A percentile compares a stretch with the other conserved stretches of the same genome.
Evolutionary conservation across 2,113 vertebrate species (phyloP).

Genomic region (Ellobius talpinus): DNA sequence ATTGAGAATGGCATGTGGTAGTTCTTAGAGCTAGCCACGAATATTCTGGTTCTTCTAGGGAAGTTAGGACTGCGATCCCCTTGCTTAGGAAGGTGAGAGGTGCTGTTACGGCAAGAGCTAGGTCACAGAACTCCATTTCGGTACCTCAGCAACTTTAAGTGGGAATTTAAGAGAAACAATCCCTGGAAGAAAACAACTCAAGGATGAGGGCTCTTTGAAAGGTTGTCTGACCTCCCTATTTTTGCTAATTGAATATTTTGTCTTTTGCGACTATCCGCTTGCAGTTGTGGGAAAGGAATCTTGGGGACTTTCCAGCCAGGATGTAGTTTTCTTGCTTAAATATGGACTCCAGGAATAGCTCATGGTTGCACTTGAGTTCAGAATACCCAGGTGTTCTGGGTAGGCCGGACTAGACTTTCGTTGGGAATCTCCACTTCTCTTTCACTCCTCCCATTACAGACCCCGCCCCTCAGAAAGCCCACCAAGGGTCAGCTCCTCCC

Average conservation of each 20-base stretch:
- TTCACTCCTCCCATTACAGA: too few relatives aligned
- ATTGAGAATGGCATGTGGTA: neutral
- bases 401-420: neutral
- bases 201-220: neutral
- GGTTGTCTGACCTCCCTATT: neutral
- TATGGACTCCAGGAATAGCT: neutral
- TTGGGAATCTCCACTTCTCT: too few relatives aligned
- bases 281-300: neutral
- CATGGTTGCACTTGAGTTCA: neutral
- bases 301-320: neutral
- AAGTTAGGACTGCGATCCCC: slow-evolving; percentile 6
- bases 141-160: neutral
- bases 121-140: neutral
- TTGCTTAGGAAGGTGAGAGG: neutral
- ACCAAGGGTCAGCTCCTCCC: too few relatives aligned
- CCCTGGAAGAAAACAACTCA: neutral
- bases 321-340: neutral
- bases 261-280: neutral
- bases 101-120: neutral
- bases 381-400: neutral
- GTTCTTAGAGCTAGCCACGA: neutral
- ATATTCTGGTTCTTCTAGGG: neutral
- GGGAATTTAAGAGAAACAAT: neutral
- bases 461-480: too few relatives aligned
- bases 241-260: neutral